A percentile compares a stretch with the other conserved stretches of the same genome.
These are phyloP conservation scores for Drosophila auraria DNA, from an alignment of 1,140 invertebrate genomes.

Conservation along the genomic window DNA sequence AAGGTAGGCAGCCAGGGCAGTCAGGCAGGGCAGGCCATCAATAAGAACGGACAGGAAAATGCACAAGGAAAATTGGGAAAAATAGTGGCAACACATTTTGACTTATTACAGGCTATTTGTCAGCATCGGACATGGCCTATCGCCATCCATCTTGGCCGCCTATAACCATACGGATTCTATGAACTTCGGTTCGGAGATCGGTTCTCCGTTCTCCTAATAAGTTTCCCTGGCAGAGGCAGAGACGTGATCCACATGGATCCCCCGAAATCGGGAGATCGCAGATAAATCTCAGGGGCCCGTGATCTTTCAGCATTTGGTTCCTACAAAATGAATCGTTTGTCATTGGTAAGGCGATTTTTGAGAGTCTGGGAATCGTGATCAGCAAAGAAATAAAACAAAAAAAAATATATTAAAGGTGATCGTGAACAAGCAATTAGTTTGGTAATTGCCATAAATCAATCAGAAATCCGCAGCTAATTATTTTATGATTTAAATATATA, in stretches of 20 bases:
- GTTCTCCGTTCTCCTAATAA: constrained; percentile 34
- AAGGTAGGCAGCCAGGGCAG: constrained; percentile 4
- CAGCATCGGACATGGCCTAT: constrained; percentile 78
- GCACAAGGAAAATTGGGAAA: constrained; percentile 10
- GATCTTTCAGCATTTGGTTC: constrained; percentile 30
- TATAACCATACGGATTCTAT: constrained; percentile 26
- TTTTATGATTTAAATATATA: neutral
- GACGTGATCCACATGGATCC: constrained; percentile 31
- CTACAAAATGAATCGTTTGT: constrained; percentile 55
- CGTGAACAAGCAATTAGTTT: constrained; percentile 44
- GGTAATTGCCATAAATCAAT: constrained; percentile 36
- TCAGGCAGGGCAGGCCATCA: constrained; percentile 30
- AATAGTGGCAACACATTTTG: constrained; percentile 55
- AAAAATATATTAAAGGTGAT: constrained; percentile 13
- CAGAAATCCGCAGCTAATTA: constrained; percentile 16
- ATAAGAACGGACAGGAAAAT: constrained; percentile 26
- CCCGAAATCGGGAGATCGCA: neutral
- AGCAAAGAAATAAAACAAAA: neutral
- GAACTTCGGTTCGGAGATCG: neutral
- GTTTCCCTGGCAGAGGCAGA: constrained; percentile 15
- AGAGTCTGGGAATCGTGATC: constrained; percentile 18
- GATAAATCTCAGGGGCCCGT: constrained; percentile 33
- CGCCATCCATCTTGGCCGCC: constrained; percentile 48
- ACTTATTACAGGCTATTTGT: constrained; percentile 79
- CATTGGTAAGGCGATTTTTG: constrained; percentile 48